Evolutionary conservation across 2,888 invertebrate species (phyloP).

Genomic region (Anthoptus insignis): DNA sequence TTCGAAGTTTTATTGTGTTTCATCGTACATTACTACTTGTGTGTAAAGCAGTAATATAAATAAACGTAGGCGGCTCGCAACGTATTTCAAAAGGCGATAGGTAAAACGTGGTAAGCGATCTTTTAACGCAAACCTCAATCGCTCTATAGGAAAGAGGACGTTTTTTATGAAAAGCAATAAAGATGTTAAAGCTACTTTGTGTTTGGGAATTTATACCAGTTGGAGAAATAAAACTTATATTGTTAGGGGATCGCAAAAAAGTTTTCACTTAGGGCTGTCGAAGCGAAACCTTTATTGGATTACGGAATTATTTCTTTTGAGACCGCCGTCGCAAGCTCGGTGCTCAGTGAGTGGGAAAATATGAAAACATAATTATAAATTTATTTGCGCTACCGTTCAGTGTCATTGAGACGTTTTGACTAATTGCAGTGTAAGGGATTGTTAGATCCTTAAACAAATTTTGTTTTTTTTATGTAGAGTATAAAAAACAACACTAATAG

Average conservation of each 20-base stretch:
- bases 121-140: slow-evolving; percentile 64
- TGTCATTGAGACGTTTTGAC: not conserved
- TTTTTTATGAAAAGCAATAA: slow-evolving; percentile 85
- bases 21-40: slow-evolving; percentile 23
- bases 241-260: slow-evolving; percentile 81
- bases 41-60: slow-evolving; percentile 40
- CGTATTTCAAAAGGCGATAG: slow-evolving; percentile 55
- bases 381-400: slow-evolving; percentile 14
- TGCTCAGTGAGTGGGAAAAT: slow-evolving; percentile 64
- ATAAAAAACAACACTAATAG: too few species aligned
- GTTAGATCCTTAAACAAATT: too few species aligned
- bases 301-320: slow-evolving; percentile 78
- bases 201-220: slow-evolving; percentile 85
- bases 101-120: slow-evolving; percentile 57
- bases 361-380: slow-evolving; percentile 60
- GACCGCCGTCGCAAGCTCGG: slow-evolving; percentile 59
- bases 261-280: slow-evolving; percentile 83
- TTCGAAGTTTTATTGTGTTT: slow-evolving; percentile 31
- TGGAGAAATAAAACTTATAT: slow-evolving; percentile 85
- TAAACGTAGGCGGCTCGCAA: slow-evolving; percentile 31
- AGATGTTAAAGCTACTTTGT: slow-evolving; percentile 85
- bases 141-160: slow-evolving; percentile 73
- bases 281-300: slow-evolving; percentile 83
- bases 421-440: too few species aligned
- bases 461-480: too few species aligned